Base-by-base conservation (phyloP, 30 jellyfish, hydroid and myxozoan species). In the Aurelia aurita region DNA sequence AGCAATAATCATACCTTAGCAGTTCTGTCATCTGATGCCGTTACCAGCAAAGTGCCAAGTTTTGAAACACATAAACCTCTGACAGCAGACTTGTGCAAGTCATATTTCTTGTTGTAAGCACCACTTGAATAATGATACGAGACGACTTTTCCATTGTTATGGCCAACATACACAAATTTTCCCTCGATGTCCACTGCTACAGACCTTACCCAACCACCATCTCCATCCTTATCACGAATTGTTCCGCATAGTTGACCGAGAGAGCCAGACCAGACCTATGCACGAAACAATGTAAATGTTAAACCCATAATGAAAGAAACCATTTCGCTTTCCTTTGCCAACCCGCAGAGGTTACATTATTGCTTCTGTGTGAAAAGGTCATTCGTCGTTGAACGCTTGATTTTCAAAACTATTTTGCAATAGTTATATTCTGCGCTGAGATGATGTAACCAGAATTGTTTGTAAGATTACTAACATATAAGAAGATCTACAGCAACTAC, bases 201-300 rank as follows among this genome's bases (percentile, higher is more conserved):
- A 15, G 96, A 67, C 86, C 82, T 27, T 26, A 95, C 97, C 81
- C 85, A 82, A 46, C 79, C 96, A n/a, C 34, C 65, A 31, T 39
- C 64, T 22, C 21, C 51, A 3, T 22, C 77, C 20, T 64, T 11
- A 12, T 65, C 68, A 19, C 71, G 21, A 44, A 54, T 44, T 16
- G 79, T 61, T 0, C 86, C 87, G 45, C 74, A 84, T 0, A 94
- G 96, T 31, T 57, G 85, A 7, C 98, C 98, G 5, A 91, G 63
- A 25, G 86, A 51, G 32, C 94, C 96, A 28, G 98, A 80, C 98
- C 98, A 91, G 20, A 91, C 91, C 98, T 91, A 44, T 3, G 32
- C 46, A 53, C 2, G 13, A 39, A 39, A 39, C n/a, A 39, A 6
- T 2, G 9, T 39, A 8, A 8, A 39, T 6, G 2, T 15, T 39